Evolutionary conservation across 2,113 vertebrate species (phyloP).

Genomic region (Saguinus imperator): DNA sequence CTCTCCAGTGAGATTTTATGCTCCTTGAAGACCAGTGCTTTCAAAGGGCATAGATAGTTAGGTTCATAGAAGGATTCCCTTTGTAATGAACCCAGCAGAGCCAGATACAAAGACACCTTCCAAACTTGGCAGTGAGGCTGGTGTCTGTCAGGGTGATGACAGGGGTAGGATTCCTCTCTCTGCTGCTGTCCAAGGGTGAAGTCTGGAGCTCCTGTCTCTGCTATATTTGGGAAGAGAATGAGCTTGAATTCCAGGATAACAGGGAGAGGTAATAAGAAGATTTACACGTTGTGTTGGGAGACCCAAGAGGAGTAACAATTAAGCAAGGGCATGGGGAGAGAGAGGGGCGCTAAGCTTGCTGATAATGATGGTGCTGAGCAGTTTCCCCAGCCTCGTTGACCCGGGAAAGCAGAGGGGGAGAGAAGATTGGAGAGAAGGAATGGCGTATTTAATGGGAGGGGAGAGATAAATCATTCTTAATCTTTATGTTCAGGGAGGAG

Average conservation of each 20-base stretch:
- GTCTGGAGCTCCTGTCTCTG: not conserved
- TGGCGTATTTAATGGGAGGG: not conserved
- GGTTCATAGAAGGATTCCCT: not conserved
- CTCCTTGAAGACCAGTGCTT: not conserved
- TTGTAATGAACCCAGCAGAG: not conserved
- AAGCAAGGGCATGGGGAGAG: not conserved
- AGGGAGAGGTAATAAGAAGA: conserved; percentile 11
- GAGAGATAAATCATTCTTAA: conserved; percentile 55
- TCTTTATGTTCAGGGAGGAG: conserved; percentile 58
- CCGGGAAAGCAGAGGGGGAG: not conserved
- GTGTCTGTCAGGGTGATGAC: not conserved
- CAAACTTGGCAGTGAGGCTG: not conserved
- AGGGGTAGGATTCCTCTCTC: not conserved
- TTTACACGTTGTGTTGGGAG: not conserved
- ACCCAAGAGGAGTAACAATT: not conserved
- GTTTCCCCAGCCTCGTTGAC: not conserved
- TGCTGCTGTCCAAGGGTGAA: not conserved
- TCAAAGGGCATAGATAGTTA: not conserved
- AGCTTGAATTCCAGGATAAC: conserved; percentile 45
- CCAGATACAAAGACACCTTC: not conserved
- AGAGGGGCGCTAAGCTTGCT: too few species aligned
- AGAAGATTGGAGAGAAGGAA: not conserved
- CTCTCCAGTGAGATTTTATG: not conserved
- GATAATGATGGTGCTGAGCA: not conserved
- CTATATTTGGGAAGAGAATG: conserved; percentile 29